These are phyloP conservation scores for Nephrocerus scutellatus DNA, from an alignment of 2,888 invertebrate genomes.

Conservation along the genomic window DNA sequence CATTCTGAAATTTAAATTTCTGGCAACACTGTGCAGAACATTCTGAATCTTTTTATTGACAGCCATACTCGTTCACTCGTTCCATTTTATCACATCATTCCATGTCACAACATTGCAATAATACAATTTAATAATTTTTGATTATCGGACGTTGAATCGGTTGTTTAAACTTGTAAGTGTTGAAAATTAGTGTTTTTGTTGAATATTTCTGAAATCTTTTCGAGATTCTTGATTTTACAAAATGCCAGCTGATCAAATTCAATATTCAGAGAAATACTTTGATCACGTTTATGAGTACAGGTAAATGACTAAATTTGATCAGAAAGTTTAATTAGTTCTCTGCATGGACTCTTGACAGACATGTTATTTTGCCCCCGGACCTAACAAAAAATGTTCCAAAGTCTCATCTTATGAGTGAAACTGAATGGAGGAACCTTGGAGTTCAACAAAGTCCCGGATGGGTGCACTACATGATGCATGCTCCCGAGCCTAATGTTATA, in stretches of 20 bases:
- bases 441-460: constrained; percentile 90
- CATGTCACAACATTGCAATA: too few relatives aligned
- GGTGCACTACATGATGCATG: constrained; percentile 64
- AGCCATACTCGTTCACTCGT: too few relatives aligned
- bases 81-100: too few relatives aligned
- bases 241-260: constrained; percentile 76
- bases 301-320: constrained; percentile 46
- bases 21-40: too few relatives aligned
- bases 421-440: constrained; percentile 90
- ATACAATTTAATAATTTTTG: too few relatives aligned
- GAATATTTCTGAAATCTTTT: too few relatives aligned
- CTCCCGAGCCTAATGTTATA: constrained; percentile 83
- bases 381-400: constrained; percentile 79
- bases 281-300: constrained; percentile 85
- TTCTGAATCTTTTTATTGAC: too few relatives aligned
- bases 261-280: constrained; percentile 85
- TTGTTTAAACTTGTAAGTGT: too few relatives aligned
- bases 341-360: constrained; percentile 54
- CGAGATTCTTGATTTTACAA: too few relatives aligned
- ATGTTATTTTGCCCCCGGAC: constrained; percentile 83
- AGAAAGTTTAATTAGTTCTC: not conserved
- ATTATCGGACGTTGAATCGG: too few relatives aligned
- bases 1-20: too few relatives aligned
- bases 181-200: too few relatives aligned
- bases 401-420: constrained; percentile 86